Percentiles rank a stretch among this genome's conserved stretches.
phyloP scores from a whole-genome alignment of 2,888 invertebrate species.

The Falcaria lacertinaria region DNA sequence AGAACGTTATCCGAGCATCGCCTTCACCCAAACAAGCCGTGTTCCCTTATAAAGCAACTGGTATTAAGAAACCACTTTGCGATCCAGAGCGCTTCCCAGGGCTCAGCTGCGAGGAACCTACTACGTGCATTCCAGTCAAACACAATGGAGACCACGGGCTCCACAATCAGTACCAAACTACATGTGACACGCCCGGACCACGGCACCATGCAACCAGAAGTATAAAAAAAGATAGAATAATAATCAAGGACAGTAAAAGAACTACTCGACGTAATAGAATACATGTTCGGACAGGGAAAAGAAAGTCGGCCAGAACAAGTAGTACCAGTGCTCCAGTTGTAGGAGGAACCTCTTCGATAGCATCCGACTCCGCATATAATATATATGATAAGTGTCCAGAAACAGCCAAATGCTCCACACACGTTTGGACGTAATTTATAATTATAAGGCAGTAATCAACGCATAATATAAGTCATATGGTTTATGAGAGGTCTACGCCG shows the following conservation, averaged over 20 bases:
- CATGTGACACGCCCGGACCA: not conserved
- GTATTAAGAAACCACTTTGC: conserved; percentile 1
- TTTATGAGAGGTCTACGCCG: no score
- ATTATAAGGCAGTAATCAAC: no score
- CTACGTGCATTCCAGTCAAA: not conserved
- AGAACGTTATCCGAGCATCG: not conserved
- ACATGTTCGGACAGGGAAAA: no score
- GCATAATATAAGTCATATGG: no score
- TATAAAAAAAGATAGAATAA: not conserved
- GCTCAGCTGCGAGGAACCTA: conserved; percentile 5
- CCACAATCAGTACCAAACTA: not conserved
- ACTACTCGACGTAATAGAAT: not conserved
- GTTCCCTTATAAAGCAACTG: not conserved
- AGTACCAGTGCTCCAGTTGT: not conserved
- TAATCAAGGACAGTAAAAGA: no score
- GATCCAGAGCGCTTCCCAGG: conserved; percentile 2
- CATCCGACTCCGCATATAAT: not conserved
- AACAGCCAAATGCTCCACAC: not conserved
- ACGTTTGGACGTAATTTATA: not conserved
- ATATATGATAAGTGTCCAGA: not conserved
- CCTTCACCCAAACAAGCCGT: not conserved
- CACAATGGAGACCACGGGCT: not conserved
- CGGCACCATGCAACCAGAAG: not conserved
- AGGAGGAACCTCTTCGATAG: not conserved
- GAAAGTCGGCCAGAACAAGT: not conserved